Evolutionary conservation across 2,888 invertebrate species (phyloP).

Genomic region (Prosapia bicincta): DNA sequence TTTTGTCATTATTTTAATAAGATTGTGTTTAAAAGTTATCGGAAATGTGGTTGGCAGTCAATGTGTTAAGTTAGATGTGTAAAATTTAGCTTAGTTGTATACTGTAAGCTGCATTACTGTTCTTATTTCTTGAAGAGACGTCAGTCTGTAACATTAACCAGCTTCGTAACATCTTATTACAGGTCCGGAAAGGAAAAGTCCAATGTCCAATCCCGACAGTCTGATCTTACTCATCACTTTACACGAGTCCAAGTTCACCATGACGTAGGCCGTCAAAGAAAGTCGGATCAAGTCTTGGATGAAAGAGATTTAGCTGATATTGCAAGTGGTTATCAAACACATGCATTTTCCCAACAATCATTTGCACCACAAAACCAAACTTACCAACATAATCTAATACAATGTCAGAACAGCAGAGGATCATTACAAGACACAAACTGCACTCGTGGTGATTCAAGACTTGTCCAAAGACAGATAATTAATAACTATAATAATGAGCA

Average conservation of each 20-base stretch:
- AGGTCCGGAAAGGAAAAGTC: background rate
- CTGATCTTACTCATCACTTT: background rate
- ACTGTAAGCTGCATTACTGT: too few relatives aligned
- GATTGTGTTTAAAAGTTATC: too few relatives aligned
- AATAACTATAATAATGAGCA: background rate
- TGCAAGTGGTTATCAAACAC: background rate
- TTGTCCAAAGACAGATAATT: background rate
- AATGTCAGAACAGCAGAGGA: background rate
- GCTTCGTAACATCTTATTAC: background rate
- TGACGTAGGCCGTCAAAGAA: background rate
- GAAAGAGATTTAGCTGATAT: background rate
- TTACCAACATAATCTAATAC: background rate
- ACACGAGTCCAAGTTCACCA: background rate
- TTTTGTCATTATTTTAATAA: too few relatives aligned
- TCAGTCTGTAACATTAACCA: background rate
- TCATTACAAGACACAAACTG: background rate
- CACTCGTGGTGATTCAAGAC: background rate
- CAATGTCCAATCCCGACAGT: constrained; percentile 1
- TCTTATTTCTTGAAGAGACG: background rate
- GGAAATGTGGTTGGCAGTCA: too few relatives aligned
- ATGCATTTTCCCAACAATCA: background rate
- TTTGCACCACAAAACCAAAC: background rate
- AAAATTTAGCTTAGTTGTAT: too few relatives aligned
- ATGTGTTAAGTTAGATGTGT: too few relatives aligned
- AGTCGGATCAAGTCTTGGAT: background rate